Base-by-base conservation (phyloP, 2,797 vertebrate species). In the Moxostoma hubbsi region DNA sequence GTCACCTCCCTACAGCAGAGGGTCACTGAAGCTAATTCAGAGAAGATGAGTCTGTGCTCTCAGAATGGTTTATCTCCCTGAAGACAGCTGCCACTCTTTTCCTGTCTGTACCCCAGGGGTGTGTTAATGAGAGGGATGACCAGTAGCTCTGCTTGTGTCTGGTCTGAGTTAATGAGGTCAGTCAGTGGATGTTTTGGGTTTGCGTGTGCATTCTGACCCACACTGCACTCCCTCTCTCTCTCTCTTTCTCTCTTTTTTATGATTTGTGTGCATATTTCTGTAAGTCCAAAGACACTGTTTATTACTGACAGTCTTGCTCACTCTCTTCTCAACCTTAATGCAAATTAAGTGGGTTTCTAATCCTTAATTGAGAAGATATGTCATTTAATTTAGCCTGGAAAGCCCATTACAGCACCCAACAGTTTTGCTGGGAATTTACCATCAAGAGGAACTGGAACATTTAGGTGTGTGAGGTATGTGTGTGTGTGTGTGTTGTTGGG, bases 381-480 rank as follows among this genome's bases (percentile, higher is more conserved):
- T 85, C 88, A 83, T 88, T 85, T 81, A 85, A 80, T 85, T 89
- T 86, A 86, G 18, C 76, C 83, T 89, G 86, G 84, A 86, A 88
- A 88, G 72, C 63, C 62, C 80, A 87, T 89, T 85, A 89, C 24
- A 71, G 77, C 81, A 74, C 64, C 75, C 79, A 79, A 69, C 84
- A 77, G 78, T 77, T 24, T 24, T 24, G 24, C 24, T 24, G 24
- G 24, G 57, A 81, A 71, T 77, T 77, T 77, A 76, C 68, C 53
- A 74, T n/a, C 70, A 73, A 78, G 79, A 79, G 64, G 74, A 85
- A 85, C 57, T 84, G 78, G 73, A 74, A 16, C 7, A 63, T 63
- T 68, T 18, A 9, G 74, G 49, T 77, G 73, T 54, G 66, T 65
- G 64, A 46, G 15, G 45, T 57, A 47, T 49, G 57, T 69, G 12